phyloP scores from a whole-genome alignment of 2,888 invertebrate species.

The Eupeodes latifasciatus region DNA sequence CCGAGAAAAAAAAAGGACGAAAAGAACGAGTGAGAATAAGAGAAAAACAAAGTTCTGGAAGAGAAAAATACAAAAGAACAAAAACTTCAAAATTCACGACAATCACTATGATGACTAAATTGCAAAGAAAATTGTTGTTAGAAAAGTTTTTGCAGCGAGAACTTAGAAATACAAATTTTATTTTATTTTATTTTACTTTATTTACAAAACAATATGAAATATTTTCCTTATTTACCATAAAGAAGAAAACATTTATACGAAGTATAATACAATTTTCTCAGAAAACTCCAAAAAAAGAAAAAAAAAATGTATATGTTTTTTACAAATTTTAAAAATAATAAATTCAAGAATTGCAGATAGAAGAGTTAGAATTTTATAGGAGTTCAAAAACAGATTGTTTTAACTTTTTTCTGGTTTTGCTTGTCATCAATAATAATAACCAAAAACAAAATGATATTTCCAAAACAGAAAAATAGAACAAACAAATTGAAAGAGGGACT shows the following conservation, averaged over 20 bases:
- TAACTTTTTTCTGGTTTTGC: no score
- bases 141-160: background rate
- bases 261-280: no score
- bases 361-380: no score
- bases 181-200: background rate
- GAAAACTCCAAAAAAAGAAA: no score
- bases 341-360: no score
- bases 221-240: background rate
- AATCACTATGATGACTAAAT: slow-evolving; percentile 5
- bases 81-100: background rate
- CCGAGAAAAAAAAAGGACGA: background rate
- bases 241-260: background rate
- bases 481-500: no score
- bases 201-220: background rate
- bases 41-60: background rate
- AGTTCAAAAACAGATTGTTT: no score
- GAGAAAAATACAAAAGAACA: background rate
- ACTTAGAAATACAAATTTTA: slow-evolving; percentile 2
- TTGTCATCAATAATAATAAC: no score
- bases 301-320: no score
- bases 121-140: slow-evolving; percentile 13
- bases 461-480: no score
- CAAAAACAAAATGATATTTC: no score
- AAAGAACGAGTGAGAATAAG: background rate
- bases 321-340: no score